Base-by-base conservation (phyloP, 2,888 invertebrate species). In the Drosophila paramelanica region DNA sequence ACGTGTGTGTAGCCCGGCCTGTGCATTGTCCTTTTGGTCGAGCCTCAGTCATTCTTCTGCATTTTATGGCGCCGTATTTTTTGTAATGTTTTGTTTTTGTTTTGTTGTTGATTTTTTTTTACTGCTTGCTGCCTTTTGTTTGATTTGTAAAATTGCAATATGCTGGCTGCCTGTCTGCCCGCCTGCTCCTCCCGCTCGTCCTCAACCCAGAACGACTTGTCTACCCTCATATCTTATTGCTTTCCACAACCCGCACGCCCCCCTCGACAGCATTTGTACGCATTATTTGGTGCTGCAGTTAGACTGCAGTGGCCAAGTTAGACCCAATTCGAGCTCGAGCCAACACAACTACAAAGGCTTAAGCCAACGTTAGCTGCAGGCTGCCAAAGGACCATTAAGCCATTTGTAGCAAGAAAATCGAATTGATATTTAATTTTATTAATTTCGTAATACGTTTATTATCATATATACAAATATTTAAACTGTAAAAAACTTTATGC, bases 131-230 rank as follows among this genome's bases (percentile, higher is more conserved):
- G 76, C 75, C 84, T 87, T 84, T 89, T 89, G 88, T 89, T 88
- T 85, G 85, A 89, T 85, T 85, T 89, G 79, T 58, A 65, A 89
- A 85, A 85, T 89, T 81, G 89, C 85, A 85, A 89, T 85, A 88
- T 89, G 88, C 83, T 89, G 72, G 72, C 72, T 74, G 81, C 67
- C 79, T 65, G 74, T 46, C 59, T 50, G 27, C 31, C 43, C 43
- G 17, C 43, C 31, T 10, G 10, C 17, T 17, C 8, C 27, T 7
- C 20, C 38, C 13, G 3, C 20, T 31, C 10, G 3, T 31, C 46
- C 5, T 11, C 43, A 17, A 4, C 17, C 31, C 38, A 68, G 33
- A 41, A 47, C 67, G 64, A 55, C 58, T 60, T 64, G 67, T 55
- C 59, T 45, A 25, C 42, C 38, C 46, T 20, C 56, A 55, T 5